Percentiles rank a stretch among this genome's conserved stretches.
Evolutionary conservation across 2,113 vertebrate genomes (phyloP).

Genomic region (Antennarius striatus): DNA sequence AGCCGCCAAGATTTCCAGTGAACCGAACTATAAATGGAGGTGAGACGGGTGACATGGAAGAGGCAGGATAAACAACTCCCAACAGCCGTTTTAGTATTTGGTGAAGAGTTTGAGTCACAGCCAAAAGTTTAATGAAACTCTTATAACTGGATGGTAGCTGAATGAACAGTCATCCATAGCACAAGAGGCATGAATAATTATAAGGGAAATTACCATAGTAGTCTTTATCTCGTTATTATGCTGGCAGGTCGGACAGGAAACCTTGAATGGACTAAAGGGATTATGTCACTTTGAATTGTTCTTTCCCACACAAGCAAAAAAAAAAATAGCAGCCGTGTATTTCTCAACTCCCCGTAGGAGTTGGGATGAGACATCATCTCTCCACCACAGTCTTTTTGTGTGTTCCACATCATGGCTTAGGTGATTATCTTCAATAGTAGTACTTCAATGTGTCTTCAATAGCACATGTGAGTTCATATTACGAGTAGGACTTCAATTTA

Average conservation of each 20-base stretch:
- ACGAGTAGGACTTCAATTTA: no score
- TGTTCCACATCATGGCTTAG: constrained; percentile 52
- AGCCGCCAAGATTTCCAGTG: constrained; percentile 14
- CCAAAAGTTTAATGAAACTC: neutral
- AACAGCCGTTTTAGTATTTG: neutral
- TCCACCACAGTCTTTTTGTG: constrained; percentile 54
- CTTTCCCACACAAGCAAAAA: constrained; percentile 23
- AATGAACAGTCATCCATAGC: constrained; percentile 17
- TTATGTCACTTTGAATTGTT: constrained; percentile 54
- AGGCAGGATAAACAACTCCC: constrained; percentile 16
- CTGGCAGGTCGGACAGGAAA: constrained; percentile 41
- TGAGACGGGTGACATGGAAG: constrained; percentile 8
- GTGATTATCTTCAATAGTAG: constrained; percentile 38
- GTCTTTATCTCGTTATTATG: constrained; percentile 32
- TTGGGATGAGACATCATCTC: constrained; percentile 42
- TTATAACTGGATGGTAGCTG: constrained; percentile 4
- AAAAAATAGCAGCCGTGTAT: constrained; percentile 31
- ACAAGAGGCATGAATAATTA: constrained; percentile 19
- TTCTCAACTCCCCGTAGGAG: constrained; percentile 22
- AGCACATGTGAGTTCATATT: neutral
- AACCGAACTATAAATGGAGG: constrained; percentile 15
- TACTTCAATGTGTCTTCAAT: constrained; percentile 6
- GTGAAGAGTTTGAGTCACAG: neutral
- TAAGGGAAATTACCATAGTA: constrained; percentile 1
- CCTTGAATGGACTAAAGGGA: constrained; percentile 56